These are phyloP conservation scores for Dicycla oo DNA, from an alignment of 2,888 invertebrate genomes.

Conservation along the genomic window DNA sequence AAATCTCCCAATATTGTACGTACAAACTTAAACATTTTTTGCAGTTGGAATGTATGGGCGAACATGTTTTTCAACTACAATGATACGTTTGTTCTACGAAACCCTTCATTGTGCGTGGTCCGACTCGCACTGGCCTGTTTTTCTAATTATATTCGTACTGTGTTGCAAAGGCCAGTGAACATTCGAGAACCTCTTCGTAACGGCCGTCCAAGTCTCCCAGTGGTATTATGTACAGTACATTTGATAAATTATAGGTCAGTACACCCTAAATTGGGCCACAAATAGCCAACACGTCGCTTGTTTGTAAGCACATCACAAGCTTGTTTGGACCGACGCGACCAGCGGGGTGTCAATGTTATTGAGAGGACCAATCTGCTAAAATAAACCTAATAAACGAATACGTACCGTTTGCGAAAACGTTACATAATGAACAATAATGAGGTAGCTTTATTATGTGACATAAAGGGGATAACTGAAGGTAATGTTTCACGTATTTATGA, in stretches of 20 bases:
- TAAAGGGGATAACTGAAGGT: slow-evolving; percentile 34
- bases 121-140: too few relatives aligned
- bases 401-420: slow-evolving; percentile 31
- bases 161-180: neutral
- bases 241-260: slow-evolving; percentile 62
- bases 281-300: slow-evolving; percentile 70
- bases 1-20: too few relatives aligned
- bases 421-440: slow-evolving; percentile 60
- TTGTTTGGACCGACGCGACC: slow-evolving; percentile 64
- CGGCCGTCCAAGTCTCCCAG: neutral
- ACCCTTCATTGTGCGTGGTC: too few relatives aligned
- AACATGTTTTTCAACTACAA: too few relatives aligned
- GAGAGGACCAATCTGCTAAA: slow-evolving; percentile 59
- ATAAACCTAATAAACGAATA: slow-evolving; percentile 59
- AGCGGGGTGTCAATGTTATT: slow-evolving; percentile 66
- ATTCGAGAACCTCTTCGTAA: neutral
- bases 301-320: slow-evolving; percentile 68
- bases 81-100: too few relatives aligned
- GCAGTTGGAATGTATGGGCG: too few relatives aligned
- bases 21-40: too few relatives aligned
- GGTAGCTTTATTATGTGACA: slow-evolving; percentile 34
- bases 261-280: slow-evolving; percentile 59
- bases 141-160: neutral
- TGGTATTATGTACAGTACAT: slow-evolving; percentile 48
- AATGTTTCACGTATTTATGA: slow-evolving; percentile 24